Percentiles rank a stretch among this genome's conserved stretches.
Evolutionary conservation across 2,113 vertebrate genomes (phyloP).

Genomic region (Pardalotus punctatus): DNA sequence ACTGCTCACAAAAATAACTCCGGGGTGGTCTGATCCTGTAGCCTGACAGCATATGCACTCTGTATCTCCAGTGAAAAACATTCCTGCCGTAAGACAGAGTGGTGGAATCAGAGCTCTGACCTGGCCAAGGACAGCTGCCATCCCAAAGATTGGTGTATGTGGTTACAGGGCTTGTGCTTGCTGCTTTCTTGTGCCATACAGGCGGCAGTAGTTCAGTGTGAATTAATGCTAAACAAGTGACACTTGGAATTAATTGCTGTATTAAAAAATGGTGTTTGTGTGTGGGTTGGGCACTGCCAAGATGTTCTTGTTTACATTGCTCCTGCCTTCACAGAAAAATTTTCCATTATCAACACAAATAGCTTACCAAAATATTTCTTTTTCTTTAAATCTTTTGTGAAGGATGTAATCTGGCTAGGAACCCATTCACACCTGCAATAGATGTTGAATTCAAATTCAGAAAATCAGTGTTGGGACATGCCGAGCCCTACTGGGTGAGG

Average conservation of each 20-base stretch:
- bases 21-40: background rate
- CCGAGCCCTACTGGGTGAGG: background rate
- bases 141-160: background rate
- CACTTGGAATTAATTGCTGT: background rate
- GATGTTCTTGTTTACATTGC: background rate
- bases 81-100: background rate
- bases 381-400: background rate
- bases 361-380: background rate
- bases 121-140: background rate
- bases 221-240: background rate
- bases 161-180: background rate
- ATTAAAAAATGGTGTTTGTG: background rate
- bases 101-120: background rate
- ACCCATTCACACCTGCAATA: background rate
- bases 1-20: background rate
- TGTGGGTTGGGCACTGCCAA: background rate
- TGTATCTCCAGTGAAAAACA: background rate
- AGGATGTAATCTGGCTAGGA: background rate
- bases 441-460: background rate
- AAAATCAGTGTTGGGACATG: background rate
- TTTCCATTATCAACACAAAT: rapidly evolving
- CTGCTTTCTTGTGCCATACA: background rate
- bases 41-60: rapidly evolving
- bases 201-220: background rate
- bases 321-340: background rate